These are phyloP conservation scores for Maniola jurtina DNA, from an alignment of 1,140 invertebrate species.

Conservation along the genomic window DNA sequence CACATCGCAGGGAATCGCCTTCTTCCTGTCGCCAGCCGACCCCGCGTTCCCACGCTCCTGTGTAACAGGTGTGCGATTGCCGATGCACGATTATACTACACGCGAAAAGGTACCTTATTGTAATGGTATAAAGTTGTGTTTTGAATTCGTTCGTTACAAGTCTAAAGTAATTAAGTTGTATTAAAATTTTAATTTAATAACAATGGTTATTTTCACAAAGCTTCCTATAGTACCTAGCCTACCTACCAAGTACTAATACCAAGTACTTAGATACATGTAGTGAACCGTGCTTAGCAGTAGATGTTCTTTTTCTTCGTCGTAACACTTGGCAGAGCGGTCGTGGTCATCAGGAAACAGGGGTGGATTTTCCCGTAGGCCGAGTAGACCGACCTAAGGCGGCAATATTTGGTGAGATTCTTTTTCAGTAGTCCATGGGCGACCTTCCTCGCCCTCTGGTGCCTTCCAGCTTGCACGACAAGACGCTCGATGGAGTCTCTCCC, in stretches of 20 bases:
- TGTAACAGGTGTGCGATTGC: background rate
- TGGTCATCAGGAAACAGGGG: too few species aligned
- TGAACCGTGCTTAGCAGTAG: too few species aligned
- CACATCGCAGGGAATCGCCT: background rate
- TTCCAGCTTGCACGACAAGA: too few species aligned
- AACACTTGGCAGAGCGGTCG: too few species aligned
- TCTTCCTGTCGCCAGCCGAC: background rate
- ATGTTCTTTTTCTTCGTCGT: too few species aligned
- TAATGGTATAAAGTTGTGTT: background rate
- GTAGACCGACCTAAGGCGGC: too few species aligned
- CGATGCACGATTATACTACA: background rate
- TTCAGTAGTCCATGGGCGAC: too few species aligned
- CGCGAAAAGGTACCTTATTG: background rate
- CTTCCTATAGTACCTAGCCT: background rate
- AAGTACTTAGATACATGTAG: too few species aligned
- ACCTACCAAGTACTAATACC: background rate
- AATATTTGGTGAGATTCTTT: too few species aligned
- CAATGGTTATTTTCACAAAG: background rate
- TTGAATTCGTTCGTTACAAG: background rate
- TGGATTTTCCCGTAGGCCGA: too few species aligned
- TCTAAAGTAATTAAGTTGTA: background rate
- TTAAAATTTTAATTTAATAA: background rate
- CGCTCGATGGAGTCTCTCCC: too few species aligned
- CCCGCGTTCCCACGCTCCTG: background rate
- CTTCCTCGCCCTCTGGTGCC: too few species aligned